A percentile compares a stretch with the other conserved stretches of the same genome.
Conservation (phyloP, 2,797 vertebrate genomes). For the Anisognathus igniventris region DNA sequence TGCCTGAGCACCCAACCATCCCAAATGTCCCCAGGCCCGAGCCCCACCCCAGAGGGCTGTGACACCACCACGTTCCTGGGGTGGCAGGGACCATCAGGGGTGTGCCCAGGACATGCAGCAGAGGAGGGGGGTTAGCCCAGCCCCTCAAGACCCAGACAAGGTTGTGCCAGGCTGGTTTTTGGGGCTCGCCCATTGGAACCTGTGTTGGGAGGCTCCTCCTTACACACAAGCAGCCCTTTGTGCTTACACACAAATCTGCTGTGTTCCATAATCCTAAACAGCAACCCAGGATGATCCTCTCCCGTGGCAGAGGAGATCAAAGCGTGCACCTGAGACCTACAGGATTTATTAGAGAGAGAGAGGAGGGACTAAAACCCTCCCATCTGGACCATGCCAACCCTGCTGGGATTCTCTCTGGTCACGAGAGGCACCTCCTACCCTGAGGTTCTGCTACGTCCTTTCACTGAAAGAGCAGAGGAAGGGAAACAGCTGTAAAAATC, state of each 20-base stretch:
- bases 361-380: neutral
- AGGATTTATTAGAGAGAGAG: neutral
- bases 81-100: neutral
- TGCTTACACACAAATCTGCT: neutral
- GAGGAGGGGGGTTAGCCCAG: neutral
- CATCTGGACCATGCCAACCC: neutral
- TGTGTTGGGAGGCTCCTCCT: neutral
- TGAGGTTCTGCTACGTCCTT: neutral
- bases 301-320: neutral
- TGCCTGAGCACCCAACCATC: neutral
- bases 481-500: conserved; percentile 54
- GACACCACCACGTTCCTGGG: neutral
- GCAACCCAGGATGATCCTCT: neutral
- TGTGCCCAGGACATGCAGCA: accelerated
- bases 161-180: neutral
- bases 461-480: neutral
- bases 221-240: neutral
- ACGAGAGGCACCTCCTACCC: neutral
- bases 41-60: neutral
- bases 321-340: neutral
- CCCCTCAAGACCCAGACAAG: accelerated
- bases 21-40: neutral
- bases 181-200: neutral
- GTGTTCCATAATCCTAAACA: neutral
- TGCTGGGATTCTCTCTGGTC: neutral